These are phyloP conservation scores for Epinephelus malabaricus DNA, from an alignment of 2,797 vertebrate genomes.

Conservation along the genomic window DNA sequence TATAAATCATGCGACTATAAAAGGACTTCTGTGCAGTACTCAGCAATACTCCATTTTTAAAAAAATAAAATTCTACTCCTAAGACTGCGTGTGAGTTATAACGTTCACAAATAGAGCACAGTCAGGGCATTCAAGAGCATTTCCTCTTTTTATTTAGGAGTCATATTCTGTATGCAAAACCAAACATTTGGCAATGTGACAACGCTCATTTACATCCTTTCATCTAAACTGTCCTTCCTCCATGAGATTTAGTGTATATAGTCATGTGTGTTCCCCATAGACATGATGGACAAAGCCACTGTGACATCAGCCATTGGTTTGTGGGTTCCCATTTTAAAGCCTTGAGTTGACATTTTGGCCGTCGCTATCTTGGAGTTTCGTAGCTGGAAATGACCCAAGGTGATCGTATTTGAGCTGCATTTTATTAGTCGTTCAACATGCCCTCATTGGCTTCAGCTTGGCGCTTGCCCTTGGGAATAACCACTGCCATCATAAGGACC, in stretches of 20 bases:
- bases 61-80: too few species aligned
- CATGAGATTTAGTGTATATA: not conserved
- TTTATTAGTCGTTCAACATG: too few species aligned
- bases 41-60: not conserved
- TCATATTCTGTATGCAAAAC: not conserved
- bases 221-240: not conserved
- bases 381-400: too few species aligned
- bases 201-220: not conserved
- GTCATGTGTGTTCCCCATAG: not conserved
- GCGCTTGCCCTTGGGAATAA: too few species aligned
- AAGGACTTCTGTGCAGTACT: not conserved
- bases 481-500: too few species aligned
- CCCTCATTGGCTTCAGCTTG: too few species aligned
- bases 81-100: not conserved
- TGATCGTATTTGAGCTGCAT: too few species aligned
- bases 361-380: too few species aligned
- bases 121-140: not conserved
- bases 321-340: too few species aligned
- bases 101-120: not conserved
- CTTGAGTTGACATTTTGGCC: too few species aligned
- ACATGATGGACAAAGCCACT: too few species aligned
- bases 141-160: slow-evolving; percentile 11
- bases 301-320: too few species aligned
- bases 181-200: not conserved
- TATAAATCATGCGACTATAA: not conserved